Evolutionary conservation across 2,888 invertebrate species (phyloP), one percentile per base, ranked within the genome.

Genomic region (Lithophane leautieri): DNA sequence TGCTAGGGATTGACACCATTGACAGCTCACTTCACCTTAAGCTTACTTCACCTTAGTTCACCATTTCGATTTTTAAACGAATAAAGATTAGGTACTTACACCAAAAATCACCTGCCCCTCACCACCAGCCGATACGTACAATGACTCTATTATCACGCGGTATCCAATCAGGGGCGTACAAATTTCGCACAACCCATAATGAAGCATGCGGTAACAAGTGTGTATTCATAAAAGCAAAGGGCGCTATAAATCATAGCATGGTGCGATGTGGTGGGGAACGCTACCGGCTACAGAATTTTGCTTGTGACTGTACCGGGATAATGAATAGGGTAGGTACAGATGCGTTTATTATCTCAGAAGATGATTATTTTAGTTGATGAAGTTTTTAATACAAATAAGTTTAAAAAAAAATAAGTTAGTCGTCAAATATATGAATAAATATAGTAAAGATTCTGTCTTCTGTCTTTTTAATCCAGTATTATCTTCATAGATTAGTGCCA

Each of bases 161-260:
- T 91, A 93, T 94, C 95, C 95, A 95, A 95, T 95, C 95, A 95
- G 95, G 94, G 94, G 92, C 90, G 93, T 89, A 92, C 91, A 92
- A 92, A 93, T 94, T 93, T 91, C 89, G 91, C 88, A 86, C 89
- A 86, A 89, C 90, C 93, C 93, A 94, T 96, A 96, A 96, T 96
- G 95, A 96, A 95, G 91, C 92, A 88, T 85, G 86, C 92, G 91
- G 94, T 94, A 95, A 95, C 96, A 96, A 96, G 96, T 95, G 93
- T 88, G 94, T 94, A 95, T 95, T 96, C 96, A 96, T 95, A 95
- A 94, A 92, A 93, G 93, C 88, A 92, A 94, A 94, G 95, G 95
- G 95, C 91, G 92, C 89, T 89, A 94, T 96, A 95, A 96, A 96
- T 96, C 95, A 96, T 95, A 90, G 90, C 89, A 89, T 89, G 86